Conservation (phyloP, 2,113 vertebrate species). For the Alethe castanea region DNA sequence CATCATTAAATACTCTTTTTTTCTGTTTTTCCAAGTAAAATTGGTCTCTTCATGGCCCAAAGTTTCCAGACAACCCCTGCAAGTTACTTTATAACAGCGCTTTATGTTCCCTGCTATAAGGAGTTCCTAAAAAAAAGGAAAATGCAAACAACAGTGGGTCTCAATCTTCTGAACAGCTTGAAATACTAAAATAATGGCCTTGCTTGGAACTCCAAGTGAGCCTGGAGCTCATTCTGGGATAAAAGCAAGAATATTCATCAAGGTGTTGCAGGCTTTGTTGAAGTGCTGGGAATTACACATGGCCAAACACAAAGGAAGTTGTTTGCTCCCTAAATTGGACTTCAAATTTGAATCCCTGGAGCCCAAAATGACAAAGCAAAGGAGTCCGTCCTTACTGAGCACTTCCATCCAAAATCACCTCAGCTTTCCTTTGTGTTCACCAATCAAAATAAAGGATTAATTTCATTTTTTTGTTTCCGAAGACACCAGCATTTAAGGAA, state of each 20-base stretch:
- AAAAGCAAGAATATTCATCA: background rate
- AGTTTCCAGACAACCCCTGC: background rate
- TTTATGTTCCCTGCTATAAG: background rate
- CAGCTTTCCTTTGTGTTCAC: background rate
- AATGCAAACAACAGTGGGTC: background rate
- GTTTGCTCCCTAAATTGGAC: background rate
- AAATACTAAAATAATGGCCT: background rate
- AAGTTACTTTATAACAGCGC: background rate
- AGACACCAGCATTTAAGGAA: accelerated
- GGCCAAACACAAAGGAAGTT: background rate
- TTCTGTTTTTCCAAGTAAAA: background rate
- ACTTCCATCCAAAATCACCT: background rate
- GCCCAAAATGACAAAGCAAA: background rate
- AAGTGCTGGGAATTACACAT: accelerated
- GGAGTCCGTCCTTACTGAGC: background rate
- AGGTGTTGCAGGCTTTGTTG: no score
- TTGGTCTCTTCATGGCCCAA: background rate
- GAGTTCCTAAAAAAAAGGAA: background rate
- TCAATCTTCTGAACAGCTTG: background rate
- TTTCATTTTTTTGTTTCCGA: background rate
- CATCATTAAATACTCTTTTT: background rate
- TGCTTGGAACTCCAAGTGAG: background rate
- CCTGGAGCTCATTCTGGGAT: background rate
- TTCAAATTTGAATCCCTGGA: background rate
- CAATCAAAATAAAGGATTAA: background rate